Evolutionary conservation across 23 tunicate species (phyloP).

Genomic region (Oikopleura albicans): DNA sequence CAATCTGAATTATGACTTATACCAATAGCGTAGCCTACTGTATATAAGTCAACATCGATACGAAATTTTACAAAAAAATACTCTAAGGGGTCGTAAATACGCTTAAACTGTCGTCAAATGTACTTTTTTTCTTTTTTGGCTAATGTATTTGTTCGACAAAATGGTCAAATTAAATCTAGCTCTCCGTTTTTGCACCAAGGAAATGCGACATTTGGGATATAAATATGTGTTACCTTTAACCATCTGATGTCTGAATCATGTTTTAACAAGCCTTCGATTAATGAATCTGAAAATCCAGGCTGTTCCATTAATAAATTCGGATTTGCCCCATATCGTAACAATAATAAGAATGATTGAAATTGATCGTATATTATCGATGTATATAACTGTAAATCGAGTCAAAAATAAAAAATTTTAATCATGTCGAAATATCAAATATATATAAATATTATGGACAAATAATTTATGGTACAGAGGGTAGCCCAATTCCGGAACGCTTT

Average conservation of each 20-base stretch:
- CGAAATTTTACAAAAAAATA: no score
- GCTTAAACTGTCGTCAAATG: background rate
- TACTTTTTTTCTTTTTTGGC: background rate
- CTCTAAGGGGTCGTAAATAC: no score
- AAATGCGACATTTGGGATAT: background rate
- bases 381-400: background rate
- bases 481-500: no score
- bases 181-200: no score
- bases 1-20: no score
- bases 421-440: no score
- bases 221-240: background rate
- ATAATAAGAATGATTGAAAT: background rate
- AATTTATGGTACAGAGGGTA: no score
- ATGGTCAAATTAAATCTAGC: no score
- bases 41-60: no score
- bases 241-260: background rate
- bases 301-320: background rate
- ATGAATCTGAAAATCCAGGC: constrained; percentile 5
- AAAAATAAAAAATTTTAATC: background rate
- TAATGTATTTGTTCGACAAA: no score
- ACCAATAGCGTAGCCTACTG: no score
- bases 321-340: background rate
- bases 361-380: background rate
- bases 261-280: background rate
- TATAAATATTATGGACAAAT: no score